phyloP scores from a whole-genome alignment of 2,113 vertebrate species.

The Ammodytes dubius region DNA sequence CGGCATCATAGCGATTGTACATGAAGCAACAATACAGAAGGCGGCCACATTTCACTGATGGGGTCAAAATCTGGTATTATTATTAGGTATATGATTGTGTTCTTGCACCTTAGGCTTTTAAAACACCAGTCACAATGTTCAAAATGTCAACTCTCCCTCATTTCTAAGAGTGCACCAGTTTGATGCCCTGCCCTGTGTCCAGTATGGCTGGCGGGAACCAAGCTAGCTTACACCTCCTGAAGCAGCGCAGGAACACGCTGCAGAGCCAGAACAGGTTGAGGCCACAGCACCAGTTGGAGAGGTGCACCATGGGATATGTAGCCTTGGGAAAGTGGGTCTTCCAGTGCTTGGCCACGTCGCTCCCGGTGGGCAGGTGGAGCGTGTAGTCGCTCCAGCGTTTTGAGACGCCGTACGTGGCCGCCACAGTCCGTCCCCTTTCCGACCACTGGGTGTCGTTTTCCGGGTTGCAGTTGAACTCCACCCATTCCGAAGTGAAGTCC shows the following conservation, averaged over 20 bases:
- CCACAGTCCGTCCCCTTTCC: conserved; percentile 86
- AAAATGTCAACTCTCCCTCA: no score
- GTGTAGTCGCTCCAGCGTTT: conserved; percentile 97
- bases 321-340: conserved; percentile 93
- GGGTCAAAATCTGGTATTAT: not conserved
- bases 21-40: not conserved
- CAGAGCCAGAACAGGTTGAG: conserved; percentile 96
- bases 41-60: not conserved
- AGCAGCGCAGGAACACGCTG: conserved; percentile 90
- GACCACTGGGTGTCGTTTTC: conserved; percentile 89
- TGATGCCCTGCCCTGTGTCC: conserved; percentile 97
- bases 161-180: conserved; percentile 93
- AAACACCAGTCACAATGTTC: not conserved
- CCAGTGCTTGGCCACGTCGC: conserved; percentile 96
- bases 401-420: conserved; percentile 90
- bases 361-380: conserved; percentile 94
- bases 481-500: conserved; percentile 96
- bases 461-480: conserved; percentile 96
- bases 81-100: not conserved
- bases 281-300: conserved; percentile 97
- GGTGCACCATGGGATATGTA: conserved; percentile 93
- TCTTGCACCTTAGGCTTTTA: not conserved
- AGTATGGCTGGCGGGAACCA: conserved; percentile 97
- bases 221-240: conserved; percentile 93
- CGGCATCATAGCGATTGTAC: not conserved